A percentile compares a stretch with the other conserved stretches of the same genome.
Conservation (phyloP, 2,888 invertebrate genomes). For the Crossocerus cetratus region DNA sequence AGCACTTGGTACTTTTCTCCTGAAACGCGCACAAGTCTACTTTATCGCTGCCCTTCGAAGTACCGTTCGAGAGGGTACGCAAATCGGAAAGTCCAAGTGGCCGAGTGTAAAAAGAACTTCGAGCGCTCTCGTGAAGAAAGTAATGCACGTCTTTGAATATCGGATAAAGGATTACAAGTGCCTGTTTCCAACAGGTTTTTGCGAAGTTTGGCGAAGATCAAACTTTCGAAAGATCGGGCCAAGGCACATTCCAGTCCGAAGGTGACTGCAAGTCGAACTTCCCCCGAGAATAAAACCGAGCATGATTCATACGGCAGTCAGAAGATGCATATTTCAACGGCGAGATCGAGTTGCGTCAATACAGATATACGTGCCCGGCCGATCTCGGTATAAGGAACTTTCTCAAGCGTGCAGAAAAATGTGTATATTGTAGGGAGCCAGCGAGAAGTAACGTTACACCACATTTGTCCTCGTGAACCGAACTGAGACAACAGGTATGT, state of each 20-base stretch:
- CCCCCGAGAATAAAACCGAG: constrained; percentile 20
- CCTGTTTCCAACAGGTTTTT: not conserved
- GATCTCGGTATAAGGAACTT: constrained; percentile 50
- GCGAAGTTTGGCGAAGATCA: not conserved
- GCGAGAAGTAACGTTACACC: constrained; percentile 58
- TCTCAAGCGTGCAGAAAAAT: constrained; percentile 55
- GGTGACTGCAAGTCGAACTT: constrained; percentile 24
- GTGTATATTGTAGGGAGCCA: constrained; percentile 46
- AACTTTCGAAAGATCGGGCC: not conserved
- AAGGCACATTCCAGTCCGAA: constrained; percentile 11
- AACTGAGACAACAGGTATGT: constrained; percentile 48
- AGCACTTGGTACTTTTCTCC: not conserved
- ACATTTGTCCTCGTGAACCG: constrained; percentile 57
- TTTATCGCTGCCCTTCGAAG: too few species aligned
- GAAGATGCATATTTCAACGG: constrained; percentile 28
- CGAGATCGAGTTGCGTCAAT: constrained; percentile 30
- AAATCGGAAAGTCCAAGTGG: too few species aligned
- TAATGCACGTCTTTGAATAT: too few species aligned
- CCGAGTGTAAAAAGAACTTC: too few species aligned
- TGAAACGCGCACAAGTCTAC: not conserved
- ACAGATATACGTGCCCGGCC: constrained; percentile 13
- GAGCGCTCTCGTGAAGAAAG: too few species aligned
- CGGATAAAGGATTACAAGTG: too few species aligned
- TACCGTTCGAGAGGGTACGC: too few species aligned
- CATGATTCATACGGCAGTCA: constrained; percentile 18